Percentiles rank a stretch among this genome's conserved stretches.
Conservation (phyloP, 2,797 vertebrate species). For the Leptoclinus maculatus region DNA sequence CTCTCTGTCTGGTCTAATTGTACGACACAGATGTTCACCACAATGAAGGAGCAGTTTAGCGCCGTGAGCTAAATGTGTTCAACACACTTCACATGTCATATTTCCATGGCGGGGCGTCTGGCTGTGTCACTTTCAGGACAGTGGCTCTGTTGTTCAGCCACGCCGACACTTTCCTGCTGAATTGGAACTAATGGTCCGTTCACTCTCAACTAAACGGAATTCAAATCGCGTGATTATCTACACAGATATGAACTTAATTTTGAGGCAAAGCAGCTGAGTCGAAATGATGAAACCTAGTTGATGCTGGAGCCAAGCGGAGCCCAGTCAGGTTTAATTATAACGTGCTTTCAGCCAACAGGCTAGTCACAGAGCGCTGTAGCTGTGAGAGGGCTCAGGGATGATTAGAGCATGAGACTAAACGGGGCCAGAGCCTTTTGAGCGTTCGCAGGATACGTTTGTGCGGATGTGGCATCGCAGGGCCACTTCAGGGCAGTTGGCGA, state of each 20-base stretch:
- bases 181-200: slow-evolving; percentile 38
- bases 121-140: slow-evolving; percentile 36
- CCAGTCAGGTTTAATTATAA: slow-evolving; percentile 38
- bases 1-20: slow-evolving; percentile 26
- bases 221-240: slow-evolving; percentile 12
- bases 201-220: slow-evolving; percentile 27
- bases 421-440: slow-evolving; percentile 2
- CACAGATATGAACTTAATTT: slow-evolving; percentile 21
- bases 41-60: slow-evolving; percentile 41
- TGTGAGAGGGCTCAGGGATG: slow-evolving; percentile 9
- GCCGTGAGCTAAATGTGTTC: slow-evolving; percentile 33
- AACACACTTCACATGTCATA: slow-evolving; percentile 47
- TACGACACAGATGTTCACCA: slow-evolving; percentile 22
- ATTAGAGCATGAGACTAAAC: slow-evolving; percentile 26
- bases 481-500: not conserved
- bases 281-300: not conserved
- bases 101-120: slow-evolving; percentile 52
- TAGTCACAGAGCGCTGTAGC: slow-evolving; percentile 5
- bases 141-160: slow-evolving; percentile 47
- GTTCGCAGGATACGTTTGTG: slow-evolving; percentile 1
- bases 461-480: not conserved
- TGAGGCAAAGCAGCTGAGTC: not conserved
- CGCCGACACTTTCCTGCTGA: slow-evolving; percentile 8
- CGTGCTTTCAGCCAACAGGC: slow-evolving; percentile 24
- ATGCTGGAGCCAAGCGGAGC: slow-evolving; percentile 5